Conservation (phyloP, 2,888 invertebrate species). For the Harpalus rufipes region DNA sequence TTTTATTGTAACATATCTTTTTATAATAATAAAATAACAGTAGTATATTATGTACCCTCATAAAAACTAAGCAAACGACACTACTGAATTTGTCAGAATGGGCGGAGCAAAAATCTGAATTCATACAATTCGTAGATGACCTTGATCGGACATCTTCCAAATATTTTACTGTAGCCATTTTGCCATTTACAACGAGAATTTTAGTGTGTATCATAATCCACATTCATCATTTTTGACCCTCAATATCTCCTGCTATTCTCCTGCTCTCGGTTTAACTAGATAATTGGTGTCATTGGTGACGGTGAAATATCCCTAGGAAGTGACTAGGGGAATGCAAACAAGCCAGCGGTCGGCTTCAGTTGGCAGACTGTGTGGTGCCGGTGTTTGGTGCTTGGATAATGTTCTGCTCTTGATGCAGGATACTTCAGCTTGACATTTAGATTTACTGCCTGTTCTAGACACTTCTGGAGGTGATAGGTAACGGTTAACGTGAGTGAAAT, state of each 20-base stretch:
- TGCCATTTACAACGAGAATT: no score
- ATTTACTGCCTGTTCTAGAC: not conserved
- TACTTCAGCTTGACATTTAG: not conserved
- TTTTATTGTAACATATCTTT: no score
- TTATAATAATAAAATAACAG: no score
- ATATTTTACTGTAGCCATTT: no score
- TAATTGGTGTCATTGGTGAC: slow-evolving; percentile 29
- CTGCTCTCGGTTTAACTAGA: slow-evolving; percentile 35
- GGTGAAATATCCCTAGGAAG: slow-evolving; percentile 61
- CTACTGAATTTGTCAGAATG: no score
- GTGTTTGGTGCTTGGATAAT: slow-evolving; percentile 18
- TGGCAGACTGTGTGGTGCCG: slow-evolving; percentile 26
- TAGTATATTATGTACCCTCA: no score
- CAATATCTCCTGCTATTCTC: not conserved
- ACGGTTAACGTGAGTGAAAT: not conserved
- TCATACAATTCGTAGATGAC: no score
- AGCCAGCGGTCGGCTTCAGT: not conserved
- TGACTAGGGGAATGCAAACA: slow-evolving; percentile 51
- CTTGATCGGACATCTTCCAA: no score
- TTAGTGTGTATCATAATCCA: slow-evolving; percentile 3
- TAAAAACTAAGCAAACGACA: no score
- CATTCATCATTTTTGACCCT: not conserved
- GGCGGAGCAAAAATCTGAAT: no score
- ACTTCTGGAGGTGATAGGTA: slow-evolving; percentile 15
- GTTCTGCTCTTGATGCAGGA: slow-evolving; percentile 37